Evolutionary conservation across 2,888 invertebrate species (phyloP), one percentile per base, ranked within the genome.

Genomic region (Xestia xanthographa): DNA sequence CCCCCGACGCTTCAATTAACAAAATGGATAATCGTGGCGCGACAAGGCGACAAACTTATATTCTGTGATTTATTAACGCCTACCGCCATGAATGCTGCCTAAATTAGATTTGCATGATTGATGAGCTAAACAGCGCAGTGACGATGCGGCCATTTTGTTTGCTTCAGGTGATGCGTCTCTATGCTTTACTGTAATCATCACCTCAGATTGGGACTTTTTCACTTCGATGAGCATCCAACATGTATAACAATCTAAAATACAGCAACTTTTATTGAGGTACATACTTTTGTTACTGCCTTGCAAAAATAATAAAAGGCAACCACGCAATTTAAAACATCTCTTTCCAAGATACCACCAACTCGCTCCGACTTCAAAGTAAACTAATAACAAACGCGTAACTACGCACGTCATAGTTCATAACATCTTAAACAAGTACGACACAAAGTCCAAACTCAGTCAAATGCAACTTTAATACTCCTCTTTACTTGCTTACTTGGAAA

Each of bases 1-100:
- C 92, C 89, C 82, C 90, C 90, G 91, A 92, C 90, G 91, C 92
- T 93, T 94, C 94, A 95, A 95, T 95, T 95, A 95, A 94, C 92
- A 91, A 92, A 94, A 94, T 95, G 92, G 93, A 94, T 94, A 93
- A 95, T 93, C 91, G 89, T 83, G 80, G 82, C 84, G 87, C 90
- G 89, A 90, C 90, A 89, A 91, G 89, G 90, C 89, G 92, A 91
- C 92, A 90, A 92, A 92, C 90, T 90, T 91, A 91, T 92, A 91
- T 90, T 91, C 89, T 87, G 88, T 87, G 90, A 92, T 91, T 91
- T 90, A 86, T 88, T 80, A 85, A 86, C 70, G 80, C 72, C 77
- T 67, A 77, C 71, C 72, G 58, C 69, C 66, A 72, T 41, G 70
- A 80, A 80, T 79, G 79, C 77, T 83, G 66, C 62, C 72, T 71